Conservation (phyloP, 2,797 vertebrate species). For the Oceanodroma leucorhoa region DNA sequence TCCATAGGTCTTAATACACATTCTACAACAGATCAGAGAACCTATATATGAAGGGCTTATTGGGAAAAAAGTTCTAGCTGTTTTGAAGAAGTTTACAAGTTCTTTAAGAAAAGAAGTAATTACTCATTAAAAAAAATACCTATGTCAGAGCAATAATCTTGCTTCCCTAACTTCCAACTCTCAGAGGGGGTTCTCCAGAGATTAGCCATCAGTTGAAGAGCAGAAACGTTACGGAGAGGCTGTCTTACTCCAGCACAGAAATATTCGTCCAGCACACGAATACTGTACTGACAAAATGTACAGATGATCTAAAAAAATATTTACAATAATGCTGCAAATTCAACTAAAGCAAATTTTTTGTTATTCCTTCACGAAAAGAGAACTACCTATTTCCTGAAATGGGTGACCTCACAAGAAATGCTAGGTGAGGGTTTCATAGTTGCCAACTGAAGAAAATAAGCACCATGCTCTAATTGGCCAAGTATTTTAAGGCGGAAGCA, state of each 20-base stretch:
- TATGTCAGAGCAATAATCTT: slow-evolving; percentile 48
- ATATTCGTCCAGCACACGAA: slow-evolving; percentile 9
- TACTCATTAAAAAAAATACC: neutral
- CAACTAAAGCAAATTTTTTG: slow-evolving; percentile 16
- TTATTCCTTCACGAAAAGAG: slow-evolving; percentile 18
- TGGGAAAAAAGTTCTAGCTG: neutral
- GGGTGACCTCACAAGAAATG: slow-evolving; percentile 23
- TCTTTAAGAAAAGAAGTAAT: slow-evolving; percentile 64
- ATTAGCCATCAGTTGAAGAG: slow-evolving; percentile 35
- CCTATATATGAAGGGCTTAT: neutral
- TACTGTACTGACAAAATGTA: slow-evolving; percentile 43
- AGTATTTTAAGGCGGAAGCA: slow-evolving; percentile 14
- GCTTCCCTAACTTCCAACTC: slow-evolving; percentile 24
- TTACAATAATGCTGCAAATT: slow-evolving; percentile 63
- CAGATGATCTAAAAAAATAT: slow-evolving; percentile 65
- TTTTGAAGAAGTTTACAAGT: slow-evolving; percentile 44
- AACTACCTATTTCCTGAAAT: slow-evolving; percentile 7
- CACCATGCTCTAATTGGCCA: neutral
- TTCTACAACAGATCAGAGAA: slow-evolving; percentile 19
- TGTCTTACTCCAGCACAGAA: slow-evolving; percentile 36
- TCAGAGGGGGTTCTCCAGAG: neutral
- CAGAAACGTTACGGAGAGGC: slow-evolving; percentile 27
- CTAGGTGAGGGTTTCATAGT: neutral
- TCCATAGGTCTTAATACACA: neutral
- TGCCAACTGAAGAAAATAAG: neutral